phyloP scores from a whole-genome alignment of 2,113 vertebrate genomes.

The Tenebrosternarchus preto region DNA sequence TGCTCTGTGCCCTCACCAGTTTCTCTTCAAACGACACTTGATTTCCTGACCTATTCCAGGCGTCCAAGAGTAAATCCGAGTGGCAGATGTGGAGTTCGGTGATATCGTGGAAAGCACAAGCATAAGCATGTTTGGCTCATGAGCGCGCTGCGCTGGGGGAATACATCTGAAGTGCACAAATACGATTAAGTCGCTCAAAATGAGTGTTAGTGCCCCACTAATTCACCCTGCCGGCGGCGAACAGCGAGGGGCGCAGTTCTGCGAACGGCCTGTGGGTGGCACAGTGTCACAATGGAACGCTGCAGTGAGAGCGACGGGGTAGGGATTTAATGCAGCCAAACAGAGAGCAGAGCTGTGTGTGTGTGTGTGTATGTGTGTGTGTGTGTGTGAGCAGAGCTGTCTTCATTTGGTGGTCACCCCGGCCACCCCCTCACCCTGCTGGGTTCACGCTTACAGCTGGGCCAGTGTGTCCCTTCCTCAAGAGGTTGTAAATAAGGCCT shows the following conservation, averaged over 20 bases:
- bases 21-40: neutral
- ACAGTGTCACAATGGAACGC: constrained; percentile 56
- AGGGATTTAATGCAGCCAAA: constrained; percentile 5
- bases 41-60: neutral
- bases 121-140: constrained; percentile 31
- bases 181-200: constrained; percentile 41
- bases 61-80: constrained; percentile 25
- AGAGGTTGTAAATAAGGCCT: constrained; percentile 51
- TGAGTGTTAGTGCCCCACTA: neutral
- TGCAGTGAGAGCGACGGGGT: neutral
- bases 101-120: constrained; percentile 6
- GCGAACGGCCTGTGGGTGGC: constrained; percentile 58
- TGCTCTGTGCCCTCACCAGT: neutral
- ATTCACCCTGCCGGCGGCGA: neutral
- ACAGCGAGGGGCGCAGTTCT: constrained; percentile 25
- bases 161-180: constrained; percentile 4
- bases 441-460: neutral
- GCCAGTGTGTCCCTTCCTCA: constrained; percentile 20
- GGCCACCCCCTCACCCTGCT: neutral
- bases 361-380: too few species aligned
- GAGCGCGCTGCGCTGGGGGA: neutral
- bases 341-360: neutral
- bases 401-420: constrained; percentile 12
- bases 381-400: neutral
- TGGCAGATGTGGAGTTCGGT: constrained; percentile 32